These are phyloP conservation scores for Philereme transversata DNA, from an alignment of 2,888 invertebrate genomes.

Conservation along the genomic window DNA sequence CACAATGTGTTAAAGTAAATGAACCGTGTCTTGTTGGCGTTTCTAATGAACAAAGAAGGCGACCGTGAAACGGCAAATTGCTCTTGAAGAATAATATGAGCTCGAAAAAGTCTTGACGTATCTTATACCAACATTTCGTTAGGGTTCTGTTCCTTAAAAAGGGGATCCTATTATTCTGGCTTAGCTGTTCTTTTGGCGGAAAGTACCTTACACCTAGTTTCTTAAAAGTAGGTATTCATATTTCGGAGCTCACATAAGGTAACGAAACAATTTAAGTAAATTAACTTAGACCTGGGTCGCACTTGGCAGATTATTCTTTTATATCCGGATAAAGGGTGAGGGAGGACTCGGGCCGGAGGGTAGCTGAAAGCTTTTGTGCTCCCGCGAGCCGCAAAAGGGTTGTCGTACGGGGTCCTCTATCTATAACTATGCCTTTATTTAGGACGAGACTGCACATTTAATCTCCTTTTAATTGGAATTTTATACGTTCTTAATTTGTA, in stretches of 20 bases:
- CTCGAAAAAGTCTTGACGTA: conserved; percentile 54
- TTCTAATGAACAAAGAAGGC: conserved; percentile 44
- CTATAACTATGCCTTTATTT: conserved; percentile 29
- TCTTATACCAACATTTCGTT: conserved; percentile 64
- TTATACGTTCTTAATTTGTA: conserved; percentile 37
- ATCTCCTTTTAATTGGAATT: conserved; percentile 55
- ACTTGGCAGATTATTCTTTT: conserved; percentile 48
- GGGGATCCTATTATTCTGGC: too few species aligned
- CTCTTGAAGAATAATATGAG: conserved; percentile 55
- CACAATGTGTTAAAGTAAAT: conserved; percentile 14
- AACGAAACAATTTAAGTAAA: too few species aligned
- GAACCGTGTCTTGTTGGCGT: conserved; percentile 46
- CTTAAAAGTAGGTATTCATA: too few species aligned
- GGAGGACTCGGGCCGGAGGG: conserved; percentile 57
- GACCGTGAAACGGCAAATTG: conserved; percentile 45
- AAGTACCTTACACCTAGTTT: too few species aligned
- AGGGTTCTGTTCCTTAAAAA: too few species aligned
- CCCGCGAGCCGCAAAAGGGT: conserved; percentile 61
- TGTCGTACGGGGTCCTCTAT: conserved; percentile 46
- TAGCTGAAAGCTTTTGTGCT: conserved; percentile 57
- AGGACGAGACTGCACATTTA: conserved; percentile 26
- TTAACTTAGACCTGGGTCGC: too few species aligned
- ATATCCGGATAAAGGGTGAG: conserved; percentile 55
- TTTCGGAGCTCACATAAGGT: too few species aligned
- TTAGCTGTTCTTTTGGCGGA: too few species aligned